These are phyloP conservation scores for Triplophysa tibetana DNA, from an alignment of 2,113 vertebrate species.

Conservation along the genomic window DNA sequence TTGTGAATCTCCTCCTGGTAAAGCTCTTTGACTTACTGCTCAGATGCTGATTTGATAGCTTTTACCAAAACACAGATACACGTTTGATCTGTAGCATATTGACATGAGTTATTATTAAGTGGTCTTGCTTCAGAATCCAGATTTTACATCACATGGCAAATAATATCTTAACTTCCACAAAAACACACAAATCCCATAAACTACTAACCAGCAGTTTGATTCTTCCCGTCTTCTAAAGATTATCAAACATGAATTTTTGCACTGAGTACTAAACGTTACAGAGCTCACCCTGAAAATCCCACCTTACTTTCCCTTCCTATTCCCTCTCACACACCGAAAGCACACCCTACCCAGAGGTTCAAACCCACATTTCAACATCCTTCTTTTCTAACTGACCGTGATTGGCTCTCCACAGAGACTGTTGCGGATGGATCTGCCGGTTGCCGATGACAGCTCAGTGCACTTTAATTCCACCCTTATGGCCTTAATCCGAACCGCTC, in stretches of 20 bases:
- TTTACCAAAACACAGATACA: not conserved
- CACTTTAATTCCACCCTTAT: slow-evolving; percentile 96
- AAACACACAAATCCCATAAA: not conserved
- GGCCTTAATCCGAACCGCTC: slow-evolving; percentile 90
- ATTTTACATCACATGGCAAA: not conserved
- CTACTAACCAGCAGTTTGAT: not conserved
- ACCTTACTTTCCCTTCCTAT: slow-evolving; percentile 30
- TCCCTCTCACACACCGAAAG: slow-evolving; percentile 36
- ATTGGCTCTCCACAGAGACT: slow-evolving; percentile 81
- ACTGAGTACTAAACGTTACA: slow-evolving; percentile 39
- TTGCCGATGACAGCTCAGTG: slow-evolving; percentile 91
- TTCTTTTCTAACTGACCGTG: slow-evolving; percentile 54
- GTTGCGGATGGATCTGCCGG: slow-evolving; percentile 90
- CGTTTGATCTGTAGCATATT: not conserved
- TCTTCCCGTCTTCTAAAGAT: not conserved
- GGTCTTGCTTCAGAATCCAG: not conserved
- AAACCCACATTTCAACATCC: slow-evolving; percentile 29
- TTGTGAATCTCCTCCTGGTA: slow-evolving; percentile 71
- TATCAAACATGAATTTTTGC: not conserved
- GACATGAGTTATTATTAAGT: not conserved
- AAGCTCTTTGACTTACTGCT: slow-evolving; percentile 63
- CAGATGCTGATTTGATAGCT: not conserved
- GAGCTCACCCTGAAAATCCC: slow-evolving; percentile 59
- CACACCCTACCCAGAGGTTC: slow-evolving; percentile 69
- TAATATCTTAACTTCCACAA: not conserved